Conservation (phyloP, 2,797 vertebrate species). For the Etheostoma nigrum region DNA sequence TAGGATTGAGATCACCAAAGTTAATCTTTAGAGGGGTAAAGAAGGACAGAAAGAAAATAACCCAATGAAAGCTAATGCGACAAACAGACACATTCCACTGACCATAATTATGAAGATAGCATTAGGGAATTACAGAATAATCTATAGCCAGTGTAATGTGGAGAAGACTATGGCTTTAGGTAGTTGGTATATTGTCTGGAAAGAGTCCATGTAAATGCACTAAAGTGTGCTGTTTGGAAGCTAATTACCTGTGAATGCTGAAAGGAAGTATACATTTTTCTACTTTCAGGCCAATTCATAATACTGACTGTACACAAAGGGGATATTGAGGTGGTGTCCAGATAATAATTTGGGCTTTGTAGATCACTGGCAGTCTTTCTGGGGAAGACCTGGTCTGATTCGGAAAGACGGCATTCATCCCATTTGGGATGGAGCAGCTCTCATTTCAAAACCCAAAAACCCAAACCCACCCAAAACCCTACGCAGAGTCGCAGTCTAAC, state of each 20-base stretch:
- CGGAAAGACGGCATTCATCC: too few relatives aligned
- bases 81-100: slow-evolving; percentile 18
- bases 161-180: slow-evolving; percentile 48
- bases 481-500: too few relatives aligned
- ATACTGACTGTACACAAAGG: slow-evolving; percentile 11
- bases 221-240: slow-evolving; percentile 50
- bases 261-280: slow-evolving; percentile 44
- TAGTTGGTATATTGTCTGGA: slow-evolving; percentile 55
- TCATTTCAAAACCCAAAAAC: too few relatives aligned
- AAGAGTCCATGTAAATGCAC: slow-evolving; percentile 33
- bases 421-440: too few relatives aligned
- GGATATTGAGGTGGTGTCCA: background rate
- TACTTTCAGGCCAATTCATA: slow-evolving; percentile 40
- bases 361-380: too few relatives aligned
- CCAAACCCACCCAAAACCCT: too few relatives aligned
- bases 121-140: slow-evolving; percentile 3
- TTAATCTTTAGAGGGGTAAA: slow-evolving; percentile 34
- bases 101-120: slow-evolving; percentile 2
- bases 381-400: too few relatives aligned
- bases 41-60: slow-evolving; percentile 14
- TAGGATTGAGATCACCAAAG: slow-evolving; percentile 58
- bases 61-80: slow-evolving; percentile 17
- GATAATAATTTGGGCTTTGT: too few relatives aligned
- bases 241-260: slow-evolving; percentile 53
- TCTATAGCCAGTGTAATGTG: slow-evolving; percentile 18